Evolutionary conservation across 2,113 vertebrate genomes (phyloP).

Genomic region (Leptocoma aspasia): DNA sequence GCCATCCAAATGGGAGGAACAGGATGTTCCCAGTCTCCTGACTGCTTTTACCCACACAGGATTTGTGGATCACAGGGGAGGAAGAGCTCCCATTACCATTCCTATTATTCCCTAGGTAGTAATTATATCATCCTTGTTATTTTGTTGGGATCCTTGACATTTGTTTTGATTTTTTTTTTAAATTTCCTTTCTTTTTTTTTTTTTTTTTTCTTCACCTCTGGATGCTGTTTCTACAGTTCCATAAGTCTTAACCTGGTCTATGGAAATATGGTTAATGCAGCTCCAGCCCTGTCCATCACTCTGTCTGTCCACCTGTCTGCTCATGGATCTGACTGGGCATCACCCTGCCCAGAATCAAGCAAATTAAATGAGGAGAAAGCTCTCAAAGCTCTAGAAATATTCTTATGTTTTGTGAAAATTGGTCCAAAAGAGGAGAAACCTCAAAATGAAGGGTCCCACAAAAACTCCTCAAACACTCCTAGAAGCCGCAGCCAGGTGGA

Average conservation of each 20-base stretch:
- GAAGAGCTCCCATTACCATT: background rate
- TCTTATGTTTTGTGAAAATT: background rate
- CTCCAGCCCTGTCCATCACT: background rate
- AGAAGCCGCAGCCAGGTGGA: background rate
- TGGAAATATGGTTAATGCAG: background rate
- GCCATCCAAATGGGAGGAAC: background rate
- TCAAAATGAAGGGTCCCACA: background rate
- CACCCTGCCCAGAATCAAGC: background rate
- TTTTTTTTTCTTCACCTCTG: background rate
- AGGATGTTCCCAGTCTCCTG: background rate
- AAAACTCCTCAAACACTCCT: background rate
- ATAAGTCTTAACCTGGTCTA: accelerated
- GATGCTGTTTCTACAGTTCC: background rate
- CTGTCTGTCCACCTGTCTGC: background rate
- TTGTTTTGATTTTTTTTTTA: background rate
- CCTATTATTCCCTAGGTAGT: background rate
- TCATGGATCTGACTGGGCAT: accelerated
- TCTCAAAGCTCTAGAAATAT: background rate
- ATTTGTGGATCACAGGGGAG: background rate
- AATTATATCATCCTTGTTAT: background rate
- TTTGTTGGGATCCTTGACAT: background rate
- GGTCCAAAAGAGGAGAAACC: background rate
- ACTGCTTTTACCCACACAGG: background rate
- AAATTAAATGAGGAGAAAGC: background rate
- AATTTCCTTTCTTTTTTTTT: no score